Base-by-base conservation (phyloP, 2,888 invertebrate genomes). In the Arge pagana region DNA sequence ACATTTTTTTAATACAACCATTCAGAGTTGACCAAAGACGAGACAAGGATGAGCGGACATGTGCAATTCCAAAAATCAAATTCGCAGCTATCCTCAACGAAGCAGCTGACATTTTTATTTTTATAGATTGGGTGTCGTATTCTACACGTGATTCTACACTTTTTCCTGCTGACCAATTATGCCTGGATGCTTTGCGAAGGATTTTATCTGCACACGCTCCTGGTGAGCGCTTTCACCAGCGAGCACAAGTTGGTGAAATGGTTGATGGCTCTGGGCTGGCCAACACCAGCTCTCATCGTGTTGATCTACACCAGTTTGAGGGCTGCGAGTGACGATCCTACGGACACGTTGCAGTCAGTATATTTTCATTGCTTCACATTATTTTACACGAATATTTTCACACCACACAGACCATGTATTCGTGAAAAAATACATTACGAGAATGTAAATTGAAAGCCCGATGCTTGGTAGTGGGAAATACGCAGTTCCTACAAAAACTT, bases 161-260 rank as follows among this genome's bases (percentile, higher is more conserved):
- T 93, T 77, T 93, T 92, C 69, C 83, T 96, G 61, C 83, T 95
- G 54, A 91, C 92, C 67, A 96, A 92, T 79, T 96, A 96, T 79
- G 88, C 93, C 62, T 96, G 96, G 96, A 96, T 96, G 95, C 83
- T 96, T 68, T 93, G 93, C 79, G 95, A 95, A 78, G 95, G 95
- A 0, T 84, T 95, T 59, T 96, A 96, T 78, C 83, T 96, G 60
- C 96, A 96, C 79, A 96, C 96, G 0, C 86, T 96, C 61, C 86
- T 96, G 1, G 94, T 96, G 15, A 85, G 89, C 59, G 91, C 96
- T 3, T 96, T 96, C 78, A 89, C 93, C 60, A 89, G 91, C 15
- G 95, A 96, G 79, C 87, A 89, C 60, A 86, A 87, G 56, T 83
- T 96, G 58, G 82, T 95, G 63, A 86, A 88, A 66, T 90, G 88